phyloP scores from a whole-genome alignment of 1,140 invertebrate species.

The Coelopa frigida region DNA sequence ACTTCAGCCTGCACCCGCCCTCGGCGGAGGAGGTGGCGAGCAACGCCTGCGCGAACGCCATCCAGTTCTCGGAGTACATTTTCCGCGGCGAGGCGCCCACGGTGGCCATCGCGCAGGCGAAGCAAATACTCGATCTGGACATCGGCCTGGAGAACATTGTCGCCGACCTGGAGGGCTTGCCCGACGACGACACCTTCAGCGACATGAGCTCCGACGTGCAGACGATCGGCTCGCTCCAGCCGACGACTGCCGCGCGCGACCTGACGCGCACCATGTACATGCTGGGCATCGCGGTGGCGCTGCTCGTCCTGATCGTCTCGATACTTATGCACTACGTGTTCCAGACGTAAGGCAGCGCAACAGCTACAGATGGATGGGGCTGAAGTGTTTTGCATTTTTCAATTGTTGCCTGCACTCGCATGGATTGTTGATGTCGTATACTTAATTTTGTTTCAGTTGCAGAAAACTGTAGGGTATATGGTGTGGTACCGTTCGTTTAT shows the following conservation, averaged over 20 bases:
- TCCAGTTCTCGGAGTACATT: conserved; percentile 41
- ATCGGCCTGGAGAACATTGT: conserved; percentile 28
- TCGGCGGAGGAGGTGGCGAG: conserved; percentile 1
- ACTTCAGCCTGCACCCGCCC: conserved; percentile 25
- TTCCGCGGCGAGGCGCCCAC: conserved; percentile 40
- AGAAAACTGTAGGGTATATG: too few relatives aligned
- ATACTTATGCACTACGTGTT: conserved; percentile 30
- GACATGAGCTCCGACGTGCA: conserved; percentile 2
- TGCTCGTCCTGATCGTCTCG: conserved; percentile 31
- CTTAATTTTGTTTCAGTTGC: too few relatives aligned
- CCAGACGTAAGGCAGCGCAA: conserved; percentile 12
- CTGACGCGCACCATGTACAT: conserved; percentile 35
- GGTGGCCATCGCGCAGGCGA: conserved; percentile 34
- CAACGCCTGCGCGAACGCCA: conserved; percentile 3
- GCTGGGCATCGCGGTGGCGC: conserved; percentile 33
- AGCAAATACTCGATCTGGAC: conserved; percentile 38
- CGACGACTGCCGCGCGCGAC: conserved; percentile 11
- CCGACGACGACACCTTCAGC: conserved; percentile 23
- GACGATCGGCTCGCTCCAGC: background rate
- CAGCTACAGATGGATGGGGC: too few relatives aligned
- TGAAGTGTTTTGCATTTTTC: too few relatives aligned
- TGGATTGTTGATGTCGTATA: too few relatives aligned
- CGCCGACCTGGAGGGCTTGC: conserved; percentile 29
- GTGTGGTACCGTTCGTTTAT: too few relatives aligned
- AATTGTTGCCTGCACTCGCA: too few relatives aligned